Evolutionary conservation across 30 jellyfish, hydroid and myxozoan species (phyloP).

Genomic region (Cassiopea andromeda): DNA sequence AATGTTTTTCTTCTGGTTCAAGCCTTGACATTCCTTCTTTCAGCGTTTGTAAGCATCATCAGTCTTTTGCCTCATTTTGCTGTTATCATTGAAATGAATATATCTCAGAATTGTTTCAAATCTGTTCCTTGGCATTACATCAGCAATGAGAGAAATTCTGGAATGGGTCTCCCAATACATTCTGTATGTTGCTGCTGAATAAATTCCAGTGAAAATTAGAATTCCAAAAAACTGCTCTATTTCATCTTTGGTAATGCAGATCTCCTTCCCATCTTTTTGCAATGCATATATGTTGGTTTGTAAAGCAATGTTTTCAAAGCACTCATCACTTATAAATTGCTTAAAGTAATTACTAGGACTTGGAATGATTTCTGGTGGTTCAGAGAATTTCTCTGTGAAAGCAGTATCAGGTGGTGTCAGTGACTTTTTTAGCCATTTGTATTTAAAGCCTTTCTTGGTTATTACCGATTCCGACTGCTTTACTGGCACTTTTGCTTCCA

Average conservation of each 20-base stretch:
- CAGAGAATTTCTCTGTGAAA: neutral
- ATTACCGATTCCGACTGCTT: neutral
- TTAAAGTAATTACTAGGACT: neutral
- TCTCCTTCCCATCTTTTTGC: conserved; percentile 38
- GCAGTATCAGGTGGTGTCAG: neutral
- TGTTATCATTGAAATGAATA: conserved; percentile 28
- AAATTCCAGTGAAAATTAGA: conserved; percentile 68
- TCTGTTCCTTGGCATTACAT: conserved; percentile 57
- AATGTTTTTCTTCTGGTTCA: conserved; percentile 64
- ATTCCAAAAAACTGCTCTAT: conserved; percentile 57
- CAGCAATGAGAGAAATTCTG: conserved; percentile 65
- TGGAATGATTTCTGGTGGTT: neutral
- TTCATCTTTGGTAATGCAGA: conserved; percentile 45
- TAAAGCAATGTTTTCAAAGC: conserved; percentile 2
- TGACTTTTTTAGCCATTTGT: neutral
- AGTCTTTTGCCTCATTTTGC: conserved; percentile 34
- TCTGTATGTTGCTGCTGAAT: conserved; percentile 34
- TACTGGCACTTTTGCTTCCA: neutral
- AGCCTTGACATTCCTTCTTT: conserved; percentile 26
- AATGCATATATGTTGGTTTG: conserved; percentile 58
- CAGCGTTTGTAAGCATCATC: conserved; percentile 17
- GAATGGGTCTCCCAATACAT: conserved; percentile 39
- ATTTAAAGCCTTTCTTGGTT: neutral
- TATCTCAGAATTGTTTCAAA: conserved; percentile 32
- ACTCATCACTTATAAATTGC: neutral